Evolutionary conservation across 2,888 invertebrate species (phyloP).

Genomic region (Parnassius glacialis): DNA sequence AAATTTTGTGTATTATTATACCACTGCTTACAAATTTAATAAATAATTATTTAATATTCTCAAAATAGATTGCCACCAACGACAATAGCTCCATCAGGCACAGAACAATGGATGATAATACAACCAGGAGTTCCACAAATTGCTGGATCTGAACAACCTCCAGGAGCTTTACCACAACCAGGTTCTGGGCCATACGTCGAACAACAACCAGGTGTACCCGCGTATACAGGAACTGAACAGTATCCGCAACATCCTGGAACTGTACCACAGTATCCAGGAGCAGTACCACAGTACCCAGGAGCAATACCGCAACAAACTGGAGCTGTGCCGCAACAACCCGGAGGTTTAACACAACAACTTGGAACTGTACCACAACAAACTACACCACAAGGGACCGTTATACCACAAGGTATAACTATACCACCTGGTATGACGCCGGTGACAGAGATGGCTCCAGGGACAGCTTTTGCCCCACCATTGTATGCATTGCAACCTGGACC

Average conservation of each 20-base stretch:
- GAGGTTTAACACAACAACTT: too few species aligned
- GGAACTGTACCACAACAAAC: background rate
- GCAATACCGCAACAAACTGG: too few species aligned
- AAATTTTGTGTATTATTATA: too few species aligned
- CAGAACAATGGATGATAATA: background rate
- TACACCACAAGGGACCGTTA: background rate
- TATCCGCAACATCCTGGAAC: too few species aligned
- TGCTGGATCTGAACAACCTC: background rate
- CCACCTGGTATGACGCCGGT: background rate
- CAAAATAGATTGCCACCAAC: background rate
- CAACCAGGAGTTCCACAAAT: background rate
- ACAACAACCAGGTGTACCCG: too few species aligned
- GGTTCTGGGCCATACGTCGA: too few species aligned
- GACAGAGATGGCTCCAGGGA: too few species aligned
- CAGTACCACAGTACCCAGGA: too few species aligned
- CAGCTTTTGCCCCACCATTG: constrained; percentile 13
- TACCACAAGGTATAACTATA: background rate
- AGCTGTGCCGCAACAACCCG: too few species aligned
- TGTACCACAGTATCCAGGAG: too few species aligned
- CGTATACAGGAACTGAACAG: too few species aligned
- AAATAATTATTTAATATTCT: background rate
- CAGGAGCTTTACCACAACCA: background rate
- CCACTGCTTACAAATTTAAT: too few species aligned
- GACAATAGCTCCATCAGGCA: background rate
- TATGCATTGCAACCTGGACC: constrained; percentile 6